Percentiles rank a stretch among this genome's conserved stretches.
Evolutionary conservation across 2,888 invertebrate species (phyloP).

Genomic region (Scaeva pyrastri): DNA sequence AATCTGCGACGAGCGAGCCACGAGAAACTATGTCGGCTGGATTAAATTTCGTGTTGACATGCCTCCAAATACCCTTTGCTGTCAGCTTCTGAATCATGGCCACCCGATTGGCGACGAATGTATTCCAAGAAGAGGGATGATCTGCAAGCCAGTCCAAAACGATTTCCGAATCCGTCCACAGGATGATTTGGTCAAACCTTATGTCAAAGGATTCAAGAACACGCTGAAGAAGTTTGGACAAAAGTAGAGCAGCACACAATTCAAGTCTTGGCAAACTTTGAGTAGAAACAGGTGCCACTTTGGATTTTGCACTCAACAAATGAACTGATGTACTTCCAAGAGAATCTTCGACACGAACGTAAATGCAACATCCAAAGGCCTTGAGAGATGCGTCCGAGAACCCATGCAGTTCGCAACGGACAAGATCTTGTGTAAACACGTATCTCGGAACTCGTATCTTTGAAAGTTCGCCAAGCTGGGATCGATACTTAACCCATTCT

Average conservation of each 20-base stretch:
- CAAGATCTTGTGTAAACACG: too few species aligned
- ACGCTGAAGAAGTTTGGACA: constrained; percentile 42
- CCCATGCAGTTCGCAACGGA: too few species aligned
- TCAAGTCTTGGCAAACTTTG: constrained; percentile 70
- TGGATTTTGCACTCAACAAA: constrained; percentile 67
- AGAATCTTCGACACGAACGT: constrained; percentile 27
- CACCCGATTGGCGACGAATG: too few species aligned
- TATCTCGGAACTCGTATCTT: constrained; percentile 29
- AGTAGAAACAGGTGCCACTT: constrained; percentile 64
- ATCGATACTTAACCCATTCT: constrained; percentile 20
- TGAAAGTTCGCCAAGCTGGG: constrained; percentile 7
- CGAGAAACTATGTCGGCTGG: too few species aligned
- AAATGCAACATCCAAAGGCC: constrained; percentile 49
- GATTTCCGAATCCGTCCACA: constrained; percentile 70
- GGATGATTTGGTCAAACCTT: constrained; percentile 28
- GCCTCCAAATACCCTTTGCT: too few species aligned
- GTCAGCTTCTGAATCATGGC: too few species aligned
- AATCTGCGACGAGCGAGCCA: too few species aligned
- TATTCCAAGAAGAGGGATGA: constrained; percentile 70
- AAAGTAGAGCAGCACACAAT: constrained; percentile 64
- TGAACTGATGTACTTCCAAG: constrained; percentile 19
- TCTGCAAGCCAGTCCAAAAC: constrained; percentile 63
- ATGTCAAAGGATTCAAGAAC: constrained; percentile 14
- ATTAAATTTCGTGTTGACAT: too few species aligned
- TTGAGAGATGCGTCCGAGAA: constrained; percentile 53